Conservation (phyloP, 2,113 vertebrate genomes). For the Bettongia penicillata region DNA sequence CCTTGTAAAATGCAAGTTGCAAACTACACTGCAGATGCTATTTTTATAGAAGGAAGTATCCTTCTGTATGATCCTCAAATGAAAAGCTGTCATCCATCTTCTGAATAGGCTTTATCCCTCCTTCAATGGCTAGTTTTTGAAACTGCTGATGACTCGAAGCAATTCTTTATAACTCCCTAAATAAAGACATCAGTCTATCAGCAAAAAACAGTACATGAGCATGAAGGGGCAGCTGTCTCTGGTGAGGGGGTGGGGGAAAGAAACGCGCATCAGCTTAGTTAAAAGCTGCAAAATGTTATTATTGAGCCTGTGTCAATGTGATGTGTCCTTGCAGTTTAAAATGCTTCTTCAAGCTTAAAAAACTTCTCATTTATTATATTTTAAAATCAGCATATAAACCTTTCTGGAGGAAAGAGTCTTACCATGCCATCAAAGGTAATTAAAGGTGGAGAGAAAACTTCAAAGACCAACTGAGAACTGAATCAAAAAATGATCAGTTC, state of each 20-base stretch:
- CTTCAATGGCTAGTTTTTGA: constrained; percentile 80
- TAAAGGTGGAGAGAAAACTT: constrained; percentile 82
- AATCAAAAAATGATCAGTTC: constrained; percentile 70
- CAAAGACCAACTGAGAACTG: constrained; percentile 81
- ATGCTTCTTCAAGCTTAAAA: constrained; percentile 78
- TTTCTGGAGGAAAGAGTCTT: constrained; percentile 73
- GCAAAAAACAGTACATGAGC: constrained; percentile 76
- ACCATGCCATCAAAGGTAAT: constrained; percentile 83
- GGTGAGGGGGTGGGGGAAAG: not conserved
- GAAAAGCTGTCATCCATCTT: constrained; percentile 84
- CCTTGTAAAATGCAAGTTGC: constrained; percentile 75
- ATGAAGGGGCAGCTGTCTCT: constrained; percentile 79
- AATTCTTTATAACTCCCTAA: constrained; percentile 85
- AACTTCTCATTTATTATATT: constrained; percentile 81
- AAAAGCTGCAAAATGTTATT: constrained; percentile 84
- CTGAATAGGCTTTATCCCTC: constrained; percentile 83
- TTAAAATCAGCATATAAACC: constrained; percentile 79
- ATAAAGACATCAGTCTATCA: constrained; percentile 85
- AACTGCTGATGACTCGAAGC: constrained; percentile 82
- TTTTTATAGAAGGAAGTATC: constrained; percentile 83
- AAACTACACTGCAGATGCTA: constrained; percentile 76
- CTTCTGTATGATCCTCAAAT: constrained; percentile 81
- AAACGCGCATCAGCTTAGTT: constrained; percentile 74
- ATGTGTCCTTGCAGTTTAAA: constrained; percentile 82
- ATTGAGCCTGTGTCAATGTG: constrained; percentile 77